Evolutionary conservation across 1,140 invertebrate species (phyloP).

Genomic region (Physella acuta): DNA sequence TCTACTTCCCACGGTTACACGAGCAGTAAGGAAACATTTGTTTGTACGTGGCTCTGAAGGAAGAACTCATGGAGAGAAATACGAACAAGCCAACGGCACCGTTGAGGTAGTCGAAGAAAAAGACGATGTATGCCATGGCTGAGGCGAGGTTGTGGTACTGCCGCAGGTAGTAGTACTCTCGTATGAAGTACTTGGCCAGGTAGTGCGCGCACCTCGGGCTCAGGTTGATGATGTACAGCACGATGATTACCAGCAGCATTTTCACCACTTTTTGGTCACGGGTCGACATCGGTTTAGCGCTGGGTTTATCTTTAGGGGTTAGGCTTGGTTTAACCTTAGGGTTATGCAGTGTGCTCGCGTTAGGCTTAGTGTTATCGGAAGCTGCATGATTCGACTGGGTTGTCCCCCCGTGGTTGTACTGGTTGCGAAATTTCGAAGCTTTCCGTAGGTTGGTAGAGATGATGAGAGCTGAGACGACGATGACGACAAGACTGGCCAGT

Average conservation of each 20-base stretch:
- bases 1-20: neutral
- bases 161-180: slow-evolving; percentile 17
- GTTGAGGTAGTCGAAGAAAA: slow-evolving; percentile 9
- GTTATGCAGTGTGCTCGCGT: too few species aligned
- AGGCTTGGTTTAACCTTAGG: too few species aligned
- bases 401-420: too few species aligned
- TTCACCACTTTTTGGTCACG: slow-evolving; percentile 18
- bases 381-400: too few species aligned
- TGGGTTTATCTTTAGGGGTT: neutral
- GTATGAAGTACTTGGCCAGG: slow-evolving; percentile 14
- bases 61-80: slow-evolving; percentile 14
- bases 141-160: slow-evolving; percentile 11
- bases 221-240: slow-evolving; percentile 7
- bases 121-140: neutral
- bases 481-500: slow-evolving; percentile 12
- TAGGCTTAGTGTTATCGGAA: too few species aligned
- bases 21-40: neutral
- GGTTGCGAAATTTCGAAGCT: slow-evolving; percentile 10
- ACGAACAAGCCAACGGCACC: slow-evolving; percentile 13
- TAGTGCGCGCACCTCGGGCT: slow-evolving; percentile 5
- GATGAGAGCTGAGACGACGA: slow-evolving; percentile 15
- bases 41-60: neutral
- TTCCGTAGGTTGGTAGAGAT: slow-evolving; percentile 12
- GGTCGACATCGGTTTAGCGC: neutral
- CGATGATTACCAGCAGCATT: slow-evolving; percentile 18